phyloP scores from a whole-genome alignment of 2,113 vertebrate species.

The Epinephelus fuscoguttatus region DNA sequence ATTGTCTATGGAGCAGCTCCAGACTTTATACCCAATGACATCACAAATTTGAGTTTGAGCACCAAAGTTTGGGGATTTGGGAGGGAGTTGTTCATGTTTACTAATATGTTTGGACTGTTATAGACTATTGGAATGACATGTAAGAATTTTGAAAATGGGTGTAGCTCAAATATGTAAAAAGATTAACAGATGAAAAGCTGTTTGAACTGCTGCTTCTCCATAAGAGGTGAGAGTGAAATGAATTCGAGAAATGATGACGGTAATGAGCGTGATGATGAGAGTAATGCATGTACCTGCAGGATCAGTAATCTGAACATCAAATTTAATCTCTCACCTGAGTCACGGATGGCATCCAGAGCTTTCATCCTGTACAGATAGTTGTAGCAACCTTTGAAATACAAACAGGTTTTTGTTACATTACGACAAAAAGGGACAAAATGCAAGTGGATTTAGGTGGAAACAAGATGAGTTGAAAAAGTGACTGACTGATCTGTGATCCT shows the following conservation, averaged over 20 bases:
- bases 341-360: constrained; percentile 93
- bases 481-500: constrained; percentile 83
- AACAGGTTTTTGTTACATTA: neutral
- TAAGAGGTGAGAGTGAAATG: neutral
- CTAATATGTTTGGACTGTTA: too few species aligned
- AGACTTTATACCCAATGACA: too few species aligned
- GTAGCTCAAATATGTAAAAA: too few species aligned
- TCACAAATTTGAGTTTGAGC: too few species aligned
- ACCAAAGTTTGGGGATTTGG: too few species aligned
- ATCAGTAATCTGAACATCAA: neutral
- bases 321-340: constrained; percentile 84
- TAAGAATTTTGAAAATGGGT: too few species aligned
- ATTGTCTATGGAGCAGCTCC: too few species aligned
- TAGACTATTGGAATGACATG: too few species aligned
- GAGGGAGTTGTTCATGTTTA: too few species aligned
- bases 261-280: neutral
- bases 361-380: constrained; percentile 98
- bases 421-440: too few species aligned
- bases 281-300: neutral
- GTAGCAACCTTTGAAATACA: constrained; percentile 87
- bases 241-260: neutral
- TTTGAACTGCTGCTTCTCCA: neutral
- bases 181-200: neutral
- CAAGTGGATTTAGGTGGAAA: neutral
- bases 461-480: neutral